Conservation (phyloP, 2,797 vertebrate species). For the Lutjanus argentimaculatus region DNA sequence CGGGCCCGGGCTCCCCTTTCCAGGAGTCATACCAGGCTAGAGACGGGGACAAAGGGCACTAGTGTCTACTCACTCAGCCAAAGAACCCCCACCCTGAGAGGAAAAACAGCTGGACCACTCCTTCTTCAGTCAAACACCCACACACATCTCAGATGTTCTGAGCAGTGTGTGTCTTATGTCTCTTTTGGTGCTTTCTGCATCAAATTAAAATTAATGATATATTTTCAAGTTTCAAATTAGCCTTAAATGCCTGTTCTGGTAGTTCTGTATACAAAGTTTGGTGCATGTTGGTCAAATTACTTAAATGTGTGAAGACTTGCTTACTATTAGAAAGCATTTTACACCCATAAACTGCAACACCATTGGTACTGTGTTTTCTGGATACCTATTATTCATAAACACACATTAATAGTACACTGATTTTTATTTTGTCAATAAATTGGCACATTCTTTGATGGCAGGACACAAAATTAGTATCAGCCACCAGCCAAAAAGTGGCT, state of each 20-base stretch:
- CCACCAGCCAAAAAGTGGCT: no score
- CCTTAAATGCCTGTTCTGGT: background rate
- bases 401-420: background rate
- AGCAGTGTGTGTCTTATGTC: background rate
- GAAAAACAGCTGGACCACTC: conserved; percentile 74
- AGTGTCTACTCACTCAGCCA: conserved; percentile 78
- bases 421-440: background rate
- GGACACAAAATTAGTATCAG: no score
- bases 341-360: background rate
- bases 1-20: conserved; percentile 49
- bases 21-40: conserved; percentile 70
- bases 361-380: background rate
- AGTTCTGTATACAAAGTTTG: background rate
- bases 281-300: background rate
- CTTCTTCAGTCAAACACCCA: conserved; percentile 45
- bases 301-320: background rate
- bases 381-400: background rate
- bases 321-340: background rate
- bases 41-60: conserved; percentile 82
- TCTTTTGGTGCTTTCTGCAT: background rate
- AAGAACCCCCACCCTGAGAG: conserved; percentile 64
- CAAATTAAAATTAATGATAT: background rate
- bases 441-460: background rate
- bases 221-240: background rate
- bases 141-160: conserved; percentile 37